Conservation (phyloP, 2,797 vertebrate genomes). For the Xyrichtys novacula region DNA sequence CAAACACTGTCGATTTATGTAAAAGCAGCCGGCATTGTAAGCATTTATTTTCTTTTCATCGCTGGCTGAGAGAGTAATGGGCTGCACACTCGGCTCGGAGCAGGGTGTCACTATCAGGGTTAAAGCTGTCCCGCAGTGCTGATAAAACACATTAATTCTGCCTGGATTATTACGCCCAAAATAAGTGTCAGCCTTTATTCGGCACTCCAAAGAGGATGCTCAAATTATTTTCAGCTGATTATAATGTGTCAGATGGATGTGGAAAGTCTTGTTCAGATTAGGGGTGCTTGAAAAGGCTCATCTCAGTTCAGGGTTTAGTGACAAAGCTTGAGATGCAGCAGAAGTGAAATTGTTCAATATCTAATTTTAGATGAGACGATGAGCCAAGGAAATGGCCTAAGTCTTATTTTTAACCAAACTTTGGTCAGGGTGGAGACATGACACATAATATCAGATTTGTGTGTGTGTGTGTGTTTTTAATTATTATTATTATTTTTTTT, state of each 20-base stretch:
- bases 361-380: not conserved
- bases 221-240: constrained; percentile 12
- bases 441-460: too few relatives aligned
- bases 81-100: constrained; percentile 29
- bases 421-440: too few relatives aligned
- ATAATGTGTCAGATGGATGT: constrained; percentile 1
- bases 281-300: not conserved
- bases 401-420: not conserved
- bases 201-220: not conserved
- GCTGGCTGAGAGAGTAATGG: constrained; percentile 44
- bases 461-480: too few relatives aligned
- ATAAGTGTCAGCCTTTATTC: constrained; percentile 22
- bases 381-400: not conserved
- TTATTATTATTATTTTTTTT: too few relatives aligned
- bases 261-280: not conserved
- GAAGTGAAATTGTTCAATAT: not conserved
- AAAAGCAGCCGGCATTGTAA: constrained; percentile 21
- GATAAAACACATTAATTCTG: constrained; percentile 32
- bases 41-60: constrained; percentile 52
- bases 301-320: constrained; percentile 3
- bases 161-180: constrained; percentile 26
- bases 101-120: constrained; percentile 33
- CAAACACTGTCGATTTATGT: constrained; percentile 55
- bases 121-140: constrained; percentile 39
- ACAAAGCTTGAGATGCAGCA: not conserved